These are phyloP conservation scores for Cyclopterus lumpus DNA, from an alignment of 2,797 vertebrate species.

Conservation along the genomic window DNA sequence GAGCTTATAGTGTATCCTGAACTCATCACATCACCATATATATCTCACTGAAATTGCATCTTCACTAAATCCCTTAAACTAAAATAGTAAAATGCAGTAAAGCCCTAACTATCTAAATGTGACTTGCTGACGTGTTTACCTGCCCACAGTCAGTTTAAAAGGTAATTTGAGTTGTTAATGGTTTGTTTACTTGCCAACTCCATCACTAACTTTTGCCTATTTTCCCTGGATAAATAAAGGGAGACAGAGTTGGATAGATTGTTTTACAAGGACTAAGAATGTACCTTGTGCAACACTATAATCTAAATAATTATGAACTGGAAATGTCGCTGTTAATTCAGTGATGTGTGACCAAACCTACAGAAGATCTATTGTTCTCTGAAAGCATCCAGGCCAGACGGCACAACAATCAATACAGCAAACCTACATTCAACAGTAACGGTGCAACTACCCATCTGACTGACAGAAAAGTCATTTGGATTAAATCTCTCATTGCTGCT, in stretches of 20 bases:
- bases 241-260: background rate
- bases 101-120: background rate
- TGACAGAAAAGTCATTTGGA: slow-evolving; percentile 42
- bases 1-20: background rate
- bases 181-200: slow-evolving; percentile 58
- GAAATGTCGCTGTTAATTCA: background rate
- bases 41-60: background rate
- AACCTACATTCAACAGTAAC: slow-evolving; percentile 47
- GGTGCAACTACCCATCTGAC: slow-evolving; percentile 14
- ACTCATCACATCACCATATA: background rate
- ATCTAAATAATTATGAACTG: slow-evolving; percentile 16
- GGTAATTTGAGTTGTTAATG: slow-evolving; percentile 41
- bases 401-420: slow-evolving; percentile 59
- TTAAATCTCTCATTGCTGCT: slow-evolving; percentile 35
- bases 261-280: background rate
- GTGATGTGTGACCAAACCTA: slow-evolving; percentile 24
- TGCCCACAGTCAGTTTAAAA: slow-evolving; percentile 3
- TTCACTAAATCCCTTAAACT: background rate
- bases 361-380: slow-evolving; percentile 48
- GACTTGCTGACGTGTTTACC: background rate
- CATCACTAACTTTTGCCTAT: slow-evolving; percentile 6
- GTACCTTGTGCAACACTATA: background rate
- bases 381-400: slow-evolving; percentile 48
- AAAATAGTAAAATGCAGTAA: background rate
- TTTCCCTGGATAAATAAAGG: slow-evolving; percentile 16